Evolutionary conservation across 2,888 invertebrate species (phyloP).

Genomic region (Dasypolia templi): DNA sequence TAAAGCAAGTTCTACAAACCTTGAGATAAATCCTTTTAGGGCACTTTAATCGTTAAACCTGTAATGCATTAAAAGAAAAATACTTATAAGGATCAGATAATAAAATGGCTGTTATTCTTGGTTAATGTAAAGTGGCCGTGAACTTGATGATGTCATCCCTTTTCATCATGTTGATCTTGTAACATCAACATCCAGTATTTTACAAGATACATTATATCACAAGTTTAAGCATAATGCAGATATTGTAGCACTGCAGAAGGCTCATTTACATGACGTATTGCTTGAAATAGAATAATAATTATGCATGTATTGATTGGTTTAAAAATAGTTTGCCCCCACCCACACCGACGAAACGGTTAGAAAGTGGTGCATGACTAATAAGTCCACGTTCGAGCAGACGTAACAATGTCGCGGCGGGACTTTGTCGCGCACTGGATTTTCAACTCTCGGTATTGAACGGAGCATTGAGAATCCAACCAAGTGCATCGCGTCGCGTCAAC

Average conservation of each 20-base stretch:
- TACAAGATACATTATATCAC: not conserved
- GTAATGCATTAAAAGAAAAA: not conserved
- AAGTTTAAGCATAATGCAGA: not conserved
- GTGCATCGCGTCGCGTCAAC: too few species aligned
- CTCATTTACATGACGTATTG: not conserved
- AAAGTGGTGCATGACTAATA: conserved; percentile 26
- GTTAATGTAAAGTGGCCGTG: not conserved
- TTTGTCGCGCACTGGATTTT: too few species aligned
- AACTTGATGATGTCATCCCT: not conserved
- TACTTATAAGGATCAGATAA: not conserved
- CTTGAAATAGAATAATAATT: conserved; percentile 23
- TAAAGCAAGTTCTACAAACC: not conserved
- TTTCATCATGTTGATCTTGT: not conserved
- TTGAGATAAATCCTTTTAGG: not conserved
- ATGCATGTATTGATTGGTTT: conserved; percentile 24
- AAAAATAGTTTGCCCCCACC: conserved; percentile 24
- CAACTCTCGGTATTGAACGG: too few species aligned
- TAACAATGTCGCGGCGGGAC: too few species aligned
- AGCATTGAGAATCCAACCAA: too few species aligned
- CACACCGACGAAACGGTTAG: conserved; percentile 13
- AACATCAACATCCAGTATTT: too few species aligned
- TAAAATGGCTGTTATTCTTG: not conserved
- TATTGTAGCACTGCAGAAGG: not conserved
- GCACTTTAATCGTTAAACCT: not conserved
- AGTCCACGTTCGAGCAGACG: too few species aligned